These are phyloP conservation scores for Clarias platycephalus DNA, from an alignment of 2,797 vertebrate species.

Conservation along the genomic window DNA sequence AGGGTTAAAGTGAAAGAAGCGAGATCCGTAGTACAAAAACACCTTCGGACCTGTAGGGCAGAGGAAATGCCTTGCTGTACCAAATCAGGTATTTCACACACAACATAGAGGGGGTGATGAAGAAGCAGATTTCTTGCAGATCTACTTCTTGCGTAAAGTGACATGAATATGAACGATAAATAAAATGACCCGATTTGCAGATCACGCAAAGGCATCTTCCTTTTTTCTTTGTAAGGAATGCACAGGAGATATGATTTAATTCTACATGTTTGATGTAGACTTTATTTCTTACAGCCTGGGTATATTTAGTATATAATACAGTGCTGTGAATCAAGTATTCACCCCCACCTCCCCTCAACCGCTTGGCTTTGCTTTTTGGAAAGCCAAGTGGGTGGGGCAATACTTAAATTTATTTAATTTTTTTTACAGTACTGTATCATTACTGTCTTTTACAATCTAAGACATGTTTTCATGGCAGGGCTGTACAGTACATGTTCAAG, in stretches of 20 bases:
- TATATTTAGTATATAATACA: neutral
- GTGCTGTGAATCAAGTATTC: constrained; percentile 2
- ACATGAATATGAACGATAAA: neutral
- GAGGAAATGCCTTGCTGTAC: constrained; percentile 36
- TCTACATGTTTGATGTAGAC: neutral
- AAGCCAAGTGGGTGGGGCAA: neutral
- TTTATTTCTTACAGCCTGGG: constrained; percentile 23
- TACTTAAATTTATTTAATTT: neutral
- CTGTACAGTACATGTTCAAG: neutral
- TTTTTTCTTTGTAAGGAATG: neutral
- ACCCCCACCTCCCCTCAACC: neutral
- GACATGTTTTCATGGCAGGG: neutral
- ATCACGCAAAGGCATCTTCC: constrained; percentile 35
- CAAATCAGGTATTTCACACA: constrained; percentile 52
- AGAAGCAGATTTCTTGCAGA: constrained; percentile 25
- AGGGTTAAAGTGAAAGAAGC: constrained; percentile 54
- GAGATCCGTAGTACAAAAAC: constrained; percentile 3
- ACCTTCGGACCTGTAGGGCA: constrained; percentile 24
- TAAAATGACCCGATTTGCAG: constrained; percentile 48
- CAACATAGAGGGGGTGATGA: constrained; percentile 18
- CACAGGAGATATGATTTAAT: constrained; percentile 12
- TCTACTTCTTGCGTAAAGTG: constrained; percentile 12
- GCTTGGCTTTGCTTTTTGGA: neutral
- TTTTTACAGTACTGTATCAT: constrained; percentile 17
- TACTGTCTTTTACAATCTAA: neutral